Percentiles rank a stretch among this genome's conserved stretches.
phyloP scores from a whole-genome alignment of 2,113 vertebrate species.

The Stomatorhinus ivindoensis region DNA sequence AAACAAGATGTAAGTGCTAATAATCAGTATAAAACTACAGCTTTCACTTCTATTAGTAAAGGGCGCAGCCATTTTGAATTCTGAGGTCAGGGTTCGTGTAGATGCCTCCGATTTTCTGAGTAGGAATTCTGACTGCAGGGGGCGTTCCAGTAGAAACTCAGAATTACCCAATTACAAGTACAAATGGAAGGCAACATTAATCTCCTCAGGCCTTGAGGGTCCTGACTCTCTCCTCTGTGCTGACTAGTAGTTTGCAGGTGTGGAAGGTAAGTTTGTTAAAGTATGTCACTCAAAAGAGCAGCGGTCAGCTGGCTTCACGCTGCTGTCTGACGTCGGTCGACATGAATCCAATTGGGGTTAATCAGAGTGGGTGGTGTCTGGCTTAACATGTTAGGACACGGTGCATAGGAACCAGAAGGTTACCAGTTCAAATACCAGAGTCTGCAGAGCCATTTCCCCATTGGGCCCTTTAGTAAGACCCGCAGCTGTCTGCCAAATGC shows the following conservation, averaged over 20 bases:
- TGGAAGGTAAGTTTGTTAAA: background rate
- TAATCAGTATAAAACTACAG: background rate
- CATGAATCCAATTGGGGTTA: background rate
- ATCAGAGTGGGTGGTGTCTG: background rate
- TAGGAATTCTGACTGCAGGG: too few species aligned
- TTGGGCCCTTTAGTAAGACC: background rate
- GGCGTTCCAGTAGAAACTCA: too few species aligned
- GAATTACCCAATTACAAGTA: too few species aligned
- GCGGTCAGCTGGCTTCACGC: background rate
- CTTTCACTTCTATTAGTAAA: background rate
- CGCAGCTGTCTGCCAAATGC: background rate
- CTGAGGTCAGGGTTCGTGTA: background rate
- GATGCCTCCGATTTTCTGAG: background rate
- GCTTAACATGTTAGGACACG: background rate
- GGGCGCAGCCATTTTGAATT: background rate
- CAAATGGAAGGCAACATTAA: background rate
- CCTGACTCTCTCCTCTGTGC: background rate
- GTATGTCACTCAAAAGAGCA: background rate
- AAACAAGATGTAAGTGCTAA: background rate
- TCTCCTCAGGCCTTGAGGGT: background rate
- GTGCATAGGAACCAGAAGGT: background rate
- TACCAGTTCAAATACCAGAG: background rate
- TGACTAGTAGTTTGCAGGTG: background rate
- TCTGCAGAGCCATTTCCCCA: background rate
- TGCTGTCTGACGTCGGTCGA: background rate